Evolutionary conservation across 1,140 invertebrate species (phyloP), one percentile per base, ranked within the genome.

Genomic region (Trachymyrmex septentrionalis): DNA sequence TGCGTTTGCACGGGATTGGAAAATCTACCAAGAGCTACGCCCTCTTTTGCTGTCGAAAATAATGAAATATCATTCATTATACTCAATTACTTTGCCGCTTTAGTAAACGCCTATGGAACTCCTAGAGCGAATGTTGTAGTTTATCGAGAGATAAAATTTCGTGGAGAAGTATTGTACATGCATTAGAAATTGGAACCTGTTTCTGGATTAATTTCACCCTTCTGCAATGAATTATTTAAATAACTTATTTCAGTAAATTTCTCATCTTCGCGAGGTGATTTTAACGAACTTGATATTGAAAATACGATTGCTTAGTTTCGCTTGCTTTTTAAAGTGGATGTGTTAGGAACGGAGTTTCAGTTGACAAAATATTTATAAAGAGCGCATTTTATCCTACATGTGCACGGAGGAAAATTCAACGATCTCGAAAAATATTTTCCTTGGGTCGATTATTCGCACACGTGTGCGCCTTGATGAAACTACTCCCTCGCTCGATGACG

Each of bases 401-500:
- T n/a, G n/a, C n/a, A n/a, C 14, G 12, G 3, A 48, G 3, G 14
- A 16, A 59, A 48, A 48, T 61, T 44, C 12, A 73, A 30, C 67
- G 38, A 30, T 48, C 10, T 48, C 38, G 80, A 50, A 34, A 84
- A 84, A 84, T 84, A 73, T 61, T 84, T 75, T 48, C n/a, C n/a
- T 81, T 82, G 21, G 24, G 38, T 55, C 53, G 30, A 44, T 59
- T 38, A 44, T 59, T 38, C 24, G 55, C 44, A 12, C 55, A 44
- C 69, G 27, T 12, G 38, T 30, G 34, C 12, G 48, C 21, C 14
- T 30, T 9, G 14, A 14, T n/a, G 34, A 59, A 59, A 59, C 16
- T 53, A n/a, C 16, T 81, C 69, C 66, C 57, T 84, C 55, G 55
- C 27, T 48, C 69, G 55, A 84, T 73, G 69, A 72, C 21, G 34